Conservation (phyloP, 2,888 invertebrate genomes). For the Megamerina dolium region DNA sequence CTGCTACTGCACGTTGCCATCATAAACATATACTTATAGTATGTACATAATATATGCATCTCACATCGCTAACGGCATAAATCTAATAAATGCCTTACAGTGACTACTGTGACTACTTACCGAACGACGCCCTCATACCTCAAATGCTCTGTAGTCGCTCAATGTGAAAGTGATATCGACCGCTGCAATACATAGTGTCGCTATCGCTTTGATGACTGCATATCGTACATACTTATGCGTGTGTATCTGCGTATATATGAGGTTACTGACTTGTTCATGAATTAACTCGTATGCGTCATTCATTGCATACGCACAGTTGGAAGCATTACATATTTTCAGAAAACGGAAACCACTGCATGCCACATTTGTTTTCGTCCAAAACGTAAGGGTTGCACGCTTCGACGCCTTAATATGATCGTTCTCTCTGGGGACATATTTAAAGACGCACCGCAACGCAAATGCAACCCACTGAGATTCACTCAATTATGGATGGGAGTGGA, state of each 20-base stretch:
- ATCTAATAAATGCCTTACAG: conserved; percentile 46
- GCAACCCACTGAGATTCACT: no score
- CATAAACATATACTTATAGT: no score
- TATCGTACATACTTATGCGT: no score
- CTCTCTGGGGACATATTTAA: conserved; percentile 40
- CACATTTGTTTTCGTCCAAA: conserved; percentile 37
- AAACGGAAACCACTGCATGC: conserved; percentile 42
- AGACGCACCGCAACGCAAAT: neutral
- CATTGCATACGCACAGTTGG: no score
- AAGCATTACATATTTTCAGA: no score
- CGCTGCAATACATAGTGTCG: conserved; percentile 10
- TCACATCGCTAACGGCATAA: conserved; percentile 43
- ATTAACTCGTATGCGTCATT: conserved; percentile 9
- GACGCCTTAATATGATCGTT: conserved; percentile 37
- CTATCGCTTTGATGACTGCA: no score
- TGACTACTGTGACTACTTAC: no score
- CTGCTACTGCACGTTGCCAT: no score
- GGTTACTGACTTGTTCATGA: conserved; percentile 17
- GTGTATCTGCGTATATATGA: conserved; percentile 9
- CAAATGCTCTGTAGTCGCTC: conserved; percentile 8
- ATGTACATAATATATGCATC: conserved; percentile 48
- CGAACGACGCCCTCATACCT: conserved; percentile 29
- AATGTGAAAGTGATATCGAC: neutral
- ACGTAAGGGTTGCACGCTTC: conserved; percentile 43
- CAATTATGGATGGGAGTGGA: no score